Evolutionary conservation across 2,113 vertebrate species (phyloP).

Genomic region (Mastomys coucha): DNA sequence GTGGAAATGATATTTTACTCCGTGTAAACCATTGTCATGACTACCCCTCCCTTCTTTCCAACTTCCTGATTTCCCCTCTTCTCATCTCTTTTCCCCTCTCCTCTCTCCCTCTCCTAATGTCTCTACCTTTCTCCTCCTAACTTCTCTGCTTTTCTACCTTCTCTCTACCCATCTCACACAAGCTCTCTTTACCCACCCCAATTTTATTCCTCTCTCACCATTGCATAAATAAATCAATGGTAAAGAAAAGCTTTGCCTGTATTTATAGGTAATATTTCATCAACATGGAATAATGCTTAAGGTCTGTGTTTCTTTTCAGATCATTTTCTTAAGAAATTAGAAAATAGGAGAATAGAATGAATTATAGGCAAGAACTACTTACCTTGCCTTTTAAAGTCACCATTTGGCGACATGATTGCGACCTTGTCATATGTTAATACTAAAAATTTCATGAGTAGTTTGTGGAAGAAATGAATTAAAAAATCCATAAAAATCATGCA

Average conservation of each 20-base stretch:
- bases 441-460: no score
- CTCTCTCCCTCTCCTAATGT: background rate
- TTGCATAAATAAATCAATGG: background rate
- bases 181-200: background rate
- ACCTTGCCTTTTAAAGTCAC: background rate
- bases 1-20: background rate
- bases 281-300: background rate
- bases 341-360: background rate
- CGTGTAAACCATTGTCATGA: background rate
- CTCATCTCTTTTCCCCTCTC: no score
- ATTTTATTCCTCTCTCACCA: background rate
- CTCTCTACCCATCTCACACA: background rate
- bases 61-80: no score
- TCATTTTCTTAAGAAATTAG: background rate
- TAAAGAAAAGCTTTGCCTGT: background rate
- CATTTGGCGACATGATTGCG: fast-evolving
- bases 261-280: background rate
- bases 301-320: background rate
- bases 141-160: no score
- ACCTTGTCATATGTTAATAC: background rate
- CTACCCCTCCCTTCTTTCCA: no score
- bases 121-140: background rate
- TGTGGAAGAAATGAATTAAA: background rate
- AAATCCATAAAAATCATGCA: no score
- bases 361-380: background rate